Evolutionary conservation across 1,140 invertebrate species (phyloP).

Genomic region (Amyelois transitella): DNA sequence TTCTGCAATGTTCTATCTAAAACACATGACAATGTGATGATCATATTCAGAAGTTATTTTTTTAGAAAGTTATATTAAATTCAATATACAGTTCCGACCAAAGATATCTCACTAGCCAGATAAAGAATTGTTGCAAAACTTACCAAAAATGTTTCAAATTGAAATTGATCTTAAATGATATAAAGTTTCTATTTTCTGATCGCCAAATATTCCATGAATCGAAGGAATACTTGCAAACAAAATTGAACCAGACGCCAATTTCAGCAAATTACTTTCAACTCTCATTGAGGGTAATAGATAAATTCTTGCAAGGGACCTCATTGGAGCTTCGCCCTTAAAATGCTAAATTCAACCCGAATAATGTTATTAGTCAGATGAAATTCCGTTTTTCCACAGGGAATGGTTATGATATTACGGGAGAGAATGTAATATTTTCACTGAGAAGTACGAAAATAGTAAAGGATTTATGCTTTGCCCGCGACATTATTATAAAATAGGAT

Average conservation of each 20-base stretch:
- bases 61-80: too few species aligned
- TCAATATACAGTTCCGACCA: too few species aligned
- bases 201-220: not conserved
- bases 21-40: too few species aligned
- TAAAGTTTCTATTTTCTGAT: not conserved
- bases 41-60: too few species aligned
- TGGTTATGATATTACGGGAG: not conserved
- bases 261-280: slow-evolving; percentile 4
- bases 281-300: slow-evolving; percentile 1
- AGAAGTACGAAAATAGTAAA: not conserved
- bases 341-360: slow-evolving; percentile 4
- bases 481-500: too few species aligned
- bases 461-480: not conserved
- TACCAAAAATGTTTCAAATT: not conserved
- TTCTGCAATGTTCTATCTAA: too few species aligned
- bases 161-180: not conserved
- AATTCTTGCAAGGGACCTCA: slow-evolving; percentile 1
- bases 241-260: slow-evolving; percentile 1
- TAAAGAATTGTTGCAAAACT: too few species aligned
- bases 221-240: not conserved
- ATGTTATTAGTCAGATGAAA: slow-evolving; percentile 4
- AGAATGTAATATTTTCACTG: not conserved
- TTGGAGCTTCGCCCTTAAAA: slow-evolving; percentile 1
- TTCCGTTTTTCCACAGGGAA: not conserved
- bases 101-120: too few species aligned